Conservation (phyloP, 30 jellyfish, hydroid and myxozoan genomes). For the Hydra vulgaris region DNA sequence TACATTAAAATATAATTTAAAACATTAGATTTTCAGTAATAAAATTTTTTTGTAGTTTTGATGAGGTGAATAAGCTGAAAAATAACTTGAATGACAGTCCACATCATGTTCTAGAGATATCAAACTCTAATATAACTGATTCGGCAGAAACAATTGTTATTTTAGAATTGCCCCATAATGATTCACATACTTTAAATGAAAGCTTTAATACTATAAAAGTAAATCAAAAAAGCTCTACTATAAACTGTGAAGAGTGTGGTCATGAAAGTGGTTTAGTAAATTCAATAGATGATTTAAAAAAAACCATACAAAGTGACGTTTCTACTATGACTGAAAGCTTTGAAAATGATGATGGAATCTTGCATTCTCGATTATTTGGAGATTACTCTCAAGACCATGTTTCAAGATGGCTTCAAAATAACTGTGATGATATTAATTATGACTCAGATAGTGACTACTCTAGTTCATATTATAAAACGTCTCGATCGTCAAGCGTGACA, state of each 20-base stretch:
- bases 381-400: conserved; percentile 22
- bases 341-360: neutral
- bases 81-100: neutral
- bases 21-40: no score
- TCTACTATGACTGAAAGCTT: conserved; percentile 26
- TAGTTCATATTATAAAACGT: conserved; percentile 58
- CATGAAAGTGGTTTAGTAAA: neutral
- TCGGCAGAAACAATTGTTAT: neutral
- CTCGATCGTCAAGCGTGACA: conserved; percentile 62
- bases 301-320: conserved; percentile 13
- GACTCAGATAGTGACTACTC: conserved; percentile 16
- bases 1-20: no score
- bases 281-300: neutral
- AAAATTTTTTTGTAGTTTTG: no score
- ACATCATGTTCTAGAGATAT: neutral
- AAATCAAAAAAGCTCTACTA: neutral
- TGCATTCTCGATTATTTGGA: conserved; percentile 14
- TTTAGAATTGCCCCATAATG: neutral
- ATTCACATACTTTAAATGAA: neutral
- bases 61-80: no score
- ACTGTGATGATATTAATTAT: conserved; percentile 9
- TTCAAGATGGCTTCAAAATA: conserved; percentile 26
- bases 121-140: neutral
- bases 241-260: neutral
- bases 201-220: neutral